Base-by-base conservation (phyloP, 2,888 invertebrate species). In the Drosophila kanekoi region DNA sequence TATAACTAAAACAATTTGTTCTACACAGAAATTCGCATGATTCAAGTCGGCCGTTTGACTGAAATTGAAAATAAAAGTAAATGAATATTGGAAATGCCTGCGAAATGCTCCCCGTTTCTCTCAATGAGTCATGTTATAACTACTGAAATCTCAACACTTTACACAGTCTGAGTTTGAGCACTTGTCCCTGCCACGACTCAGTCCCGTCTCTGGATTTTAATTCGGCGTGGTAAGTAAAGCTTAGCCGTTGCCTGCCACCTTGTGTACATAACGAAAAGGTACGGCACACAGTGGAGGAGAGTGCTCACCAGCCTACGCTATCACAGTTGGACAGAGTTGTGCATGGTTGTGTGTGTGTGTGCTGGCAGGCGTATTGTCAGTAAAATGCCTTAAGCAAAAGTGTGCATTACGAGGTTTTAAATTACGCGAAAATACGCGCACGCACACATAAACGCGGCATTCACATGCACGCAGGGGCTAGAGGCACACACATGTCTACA, bases 351-450 rank as follows among this genome's bases (percentile, higher is more conserved):
- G 72, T 56, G 64, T 71, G 72, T 56, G 62, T 70, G 71, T 65
- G 64, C 37, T 72, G 79, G 79, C 73, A 73, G 62, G 79, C 78
- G 89, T 87, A 85, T 81, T 85, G 85, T 87, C 82, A 83, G 88
- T 79, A 72, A 83, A 89, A 90, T 89, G 89, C 86, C 89, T 80
- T 65, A 65, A 66, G 86, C 74, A 43, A 86, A 88, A 86, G 89
- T 89, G 80, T 86, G 79, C 86, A 88, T 87, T 89, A 86, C 86
- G 83, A 77, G 77, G 89, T 81, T 88, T 90, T 88, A 83, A 90
- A 89, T 88, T 88, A 81, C 89, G 87, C 69, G 80, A 77, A 66
- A 72, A 69, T 64, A 63, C 60, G 73, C 77, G 66, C 57, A 80
- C 69, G 61, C 40, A 63, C 61, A 60, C 32, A 49, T 43, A 53